Conservation (phyloP, 2,888 invertebrate species). For the Drosophila rubida region DNA sequence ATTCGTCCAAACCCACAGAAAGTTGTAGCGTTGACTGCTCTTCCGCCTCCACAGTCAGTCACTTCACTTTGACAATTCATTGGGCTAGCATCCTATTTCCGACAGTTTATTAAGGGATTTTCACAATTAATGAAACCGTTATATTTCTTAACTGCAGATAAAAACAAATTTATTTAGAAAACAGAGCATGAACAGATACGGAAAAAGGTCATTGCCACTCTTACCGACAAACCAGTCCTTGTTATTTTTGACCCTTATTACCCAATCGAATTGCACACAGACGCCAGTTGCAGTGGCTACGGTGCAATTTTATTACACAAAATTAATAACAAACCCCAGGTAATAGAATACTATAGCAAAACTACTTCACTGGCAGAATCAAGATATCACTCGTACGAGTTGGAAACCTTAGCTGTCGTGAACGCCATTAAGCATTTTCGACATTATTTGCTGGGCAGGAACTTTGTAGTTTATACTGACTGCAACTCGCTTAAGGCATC, state of each 20-base stretch:
- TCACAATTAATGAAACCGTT: constrained; percentile 21
- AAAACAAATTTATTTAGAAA: constrained; percentile 26
- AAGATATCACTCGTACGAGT: constrained; percentile 7
- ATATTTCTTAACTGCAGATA: constrained; percentile 21
- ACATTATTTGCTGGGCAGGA: constrained; percentile 40
- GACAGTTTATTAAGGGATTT: constrained; percentile 25
- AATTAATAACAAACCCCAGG: constrained; percentile 21
- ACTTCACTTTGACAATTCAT: constrained; percentile 20
- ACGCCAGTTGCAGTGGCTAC: constrained; percentile 14
- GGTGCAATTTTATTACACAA: constrained; percentile 25
- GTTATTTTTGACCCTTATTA: no score
- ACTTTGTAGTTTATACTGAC: not conserved
- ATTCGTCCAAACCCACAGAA: constrained; percentile 26
- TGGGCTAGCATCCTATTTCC: constrained; percentile 14
- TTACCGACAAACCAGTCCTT: constrained; percentile 3
- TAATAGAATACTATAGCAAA: constrained; percentile 18
- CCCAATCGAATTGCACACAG: constrained; percentile 9
- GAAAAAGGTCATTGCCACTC: not conserved
- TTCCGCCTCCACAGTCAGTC: constrained; percentile 24
- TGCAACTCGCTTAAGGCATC: no score
- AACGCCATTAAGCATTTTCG: constrained; percentile 51
- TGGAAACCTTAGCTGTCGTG: constrained; percentile 44
- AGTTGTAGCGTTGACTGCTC: constrained; percentile 24
- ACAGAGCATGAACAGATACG: constrained; percentile 8
- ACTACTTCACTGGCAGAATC: constrained; percentile 3